Evolutionary conservation across 2,888 invertebrate species (phyloP), one percentile per base, ranked within the genome.

Genomic region (Himalopsyche kuldschensis): DNA sequence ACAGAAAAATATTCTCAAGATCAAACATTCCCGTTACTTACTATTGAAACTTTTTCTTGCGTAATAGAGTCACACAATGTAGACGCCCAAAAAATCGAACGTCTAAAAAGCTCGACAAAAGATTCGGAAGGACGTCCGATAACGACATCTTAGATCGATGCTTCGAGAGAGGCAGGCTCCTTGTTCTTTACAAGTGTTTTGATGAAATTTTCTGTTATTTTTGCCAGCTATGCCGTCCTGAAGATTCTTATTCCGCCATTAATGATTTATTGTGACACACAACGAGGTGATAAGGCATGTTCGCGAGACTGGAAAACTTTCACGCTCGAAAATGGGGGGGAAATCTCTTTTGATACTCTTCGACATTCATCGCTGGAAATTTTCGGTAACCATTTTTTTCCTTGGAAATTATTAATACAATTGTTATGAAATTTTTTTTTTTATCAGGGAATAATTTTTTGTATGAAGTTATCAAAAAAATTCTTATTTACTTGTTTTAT

Each of bases 251-350:
- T 81, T 81, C 81, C 81, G 48, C 48, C 83, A 75, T 83, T 83
- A 85, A 81, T 85, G 81, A 83, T 75, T 85, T 81, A 83, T 85
- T 83, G 81, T 83, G 83, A 81, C 75, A 78, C 46, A 83, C 79
- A 81, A 83, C 75, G 83, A 81, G 79, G 81, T 76, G 85, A 85
- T 83, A 85, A 79, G 85, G 79, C 84, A 75, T 75, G 82, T 75
- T 24, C 48, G 46, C 55, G 24, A 55, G 55, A n/a, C 55, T 24
- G 55, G 55, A 55, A 55, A 55, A 55, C 20, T 55, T 55, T 55
- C 55, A 55, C 55, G 20, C 55, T 55, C 20, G 3, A 20, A 55
- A 55, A 55, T 20, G n/a, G 55, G 24, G 55, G 55, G 55, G 15
- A 55, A 47, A 55, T 55, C 55, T 55, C 20, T 55, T 55, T 3